Evolutionary conservation across 2,113 vertebrate genomes (phyloP).

Genomic region (Gobiocypris rarus): DNA sequence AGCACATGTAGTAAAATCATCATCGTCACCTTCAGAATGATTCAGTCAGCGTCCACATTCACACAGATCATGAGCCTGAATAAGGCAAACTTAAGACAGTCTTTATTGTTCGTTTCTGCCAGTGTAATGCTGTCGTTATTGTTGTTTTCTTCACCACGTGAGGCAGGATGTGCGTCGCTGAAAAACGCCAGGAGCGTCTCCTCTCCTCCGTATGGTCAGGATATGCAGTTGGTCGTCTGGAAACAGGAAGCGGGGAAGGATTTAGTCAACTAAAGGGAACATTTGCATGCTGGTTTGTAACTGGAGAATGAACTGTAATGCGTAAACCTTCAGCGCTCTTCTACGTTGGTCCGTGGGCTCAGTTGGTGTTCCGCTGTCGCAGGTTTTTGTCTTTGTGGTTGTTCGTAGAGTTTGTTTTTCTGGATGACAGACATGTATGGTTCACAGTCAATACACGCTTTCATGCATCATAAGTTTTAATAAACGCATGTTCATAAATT

Average conservation of each 20-base stretch:
- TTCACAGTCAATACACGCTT: background rate
- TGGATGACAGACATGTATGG: constrained; percentile 61
- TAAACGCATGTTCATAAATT: background rate
- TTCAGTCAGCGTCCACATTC: constrained; percentile 85
- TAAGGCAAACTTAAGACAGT: constrained; percentile 99
- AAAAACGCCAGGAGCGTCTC: constrained; percentile 66
- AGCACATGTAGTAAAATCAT: constrained; percentile 87
- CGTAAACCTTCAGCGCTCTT: constrained; percentile 10
- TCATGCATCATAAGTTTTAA: background rate
- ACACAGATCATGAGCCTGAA: constrained; percentile 85
- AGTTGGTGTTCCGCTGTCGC: constrained; percentile 98
- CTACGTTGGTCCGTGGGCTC: constrained; percentile 58
- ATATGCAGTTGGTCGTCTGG: constrained; percentile 74
- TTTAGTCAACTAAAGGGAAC: background rate
- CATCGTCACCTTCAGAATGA: constrained; percentile 83
- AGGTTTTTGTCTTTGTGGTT: constrained; percentile 99
- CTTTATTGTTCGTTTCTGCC: constrained; percentile 85
- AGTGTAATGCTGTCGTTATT: constrained; percentile 79
- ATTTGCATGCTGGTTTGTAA: background rate
- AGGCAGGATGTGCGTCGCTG: constrained; percentile 75
- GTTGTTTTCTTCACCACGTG: constrained; percentile 70
- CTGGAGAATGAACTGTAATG: background rate
- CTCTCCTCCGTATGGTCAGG: constrained; percentile 69
- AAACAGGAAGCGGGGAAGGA: constrained; percentile 64
- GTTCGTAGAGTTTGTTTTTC: constrained; percentile 99